These are phyloP conservation scores for Aplysina aerophoba DNA, from an alignment of 37 sponge, comb jelly and placozoan species.

Conservation along the genomic window DNA sequence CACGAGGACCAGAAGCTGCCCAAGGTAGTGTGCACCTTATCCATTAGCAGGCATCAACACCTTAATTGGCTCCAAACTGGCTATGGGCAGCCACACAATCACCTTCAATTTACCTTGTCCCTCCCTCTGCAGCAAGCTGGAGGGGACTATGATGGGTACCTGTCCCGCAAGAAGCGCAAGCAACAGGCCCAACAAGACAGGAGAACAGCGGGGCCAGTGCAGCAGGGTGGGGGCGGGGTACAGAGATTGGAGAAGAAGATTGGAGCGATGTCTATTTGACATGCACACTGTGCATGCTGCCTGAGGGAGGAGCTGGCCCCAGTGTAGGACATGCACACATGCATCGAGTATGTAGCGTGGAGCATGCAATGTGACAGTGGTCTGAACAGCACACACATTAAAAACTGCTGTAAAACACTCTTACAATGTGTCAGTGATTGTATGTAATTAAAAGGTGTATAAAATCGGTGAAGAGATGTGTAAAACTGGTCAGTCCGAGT, in stretches of 20 bases:
- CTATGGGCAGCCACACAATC: no score
- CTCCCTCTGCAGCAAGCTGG: background rate
- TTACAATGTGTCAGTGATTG: background rate
- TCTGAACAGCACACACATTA: background rate
- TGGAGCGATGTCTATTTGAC: background rate
- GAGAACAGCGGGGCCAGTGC: conserved; percentile 49
- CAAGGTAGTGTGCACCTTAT: no score
- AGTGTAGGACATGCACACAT: background rate
- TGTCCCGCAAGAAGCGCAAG: background rate
- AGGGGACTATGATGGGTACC: background rate
- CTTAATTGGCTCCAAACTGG: no score
- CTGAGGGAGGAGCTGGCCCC: no score
- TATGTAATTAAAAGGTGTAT: background rate
- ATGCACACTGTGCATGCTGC: no score
- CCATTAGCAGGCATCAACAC: background rate
- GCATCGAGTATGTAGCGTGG: no score
- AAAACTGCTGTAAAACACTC: background rate
- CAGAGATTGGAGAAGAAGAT: conserved; percentile 25
- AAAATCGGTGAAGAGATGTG: background rate
- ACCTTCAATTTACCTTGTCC: background rate
- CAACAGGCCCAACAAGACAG: conserved; percentile 58
- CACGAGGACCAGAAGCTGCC: no score
- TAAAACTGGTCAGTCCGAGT: background rate
- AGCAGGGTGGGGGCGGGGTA: conserved; percentile 45
- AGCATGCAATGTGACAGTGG: background rate